Evolutionary conservation across 30 jellyfish, hydroid and myxozoan species (phyloP).

Genomic region (Hydractinia symbiolongicarpus): DNA sequence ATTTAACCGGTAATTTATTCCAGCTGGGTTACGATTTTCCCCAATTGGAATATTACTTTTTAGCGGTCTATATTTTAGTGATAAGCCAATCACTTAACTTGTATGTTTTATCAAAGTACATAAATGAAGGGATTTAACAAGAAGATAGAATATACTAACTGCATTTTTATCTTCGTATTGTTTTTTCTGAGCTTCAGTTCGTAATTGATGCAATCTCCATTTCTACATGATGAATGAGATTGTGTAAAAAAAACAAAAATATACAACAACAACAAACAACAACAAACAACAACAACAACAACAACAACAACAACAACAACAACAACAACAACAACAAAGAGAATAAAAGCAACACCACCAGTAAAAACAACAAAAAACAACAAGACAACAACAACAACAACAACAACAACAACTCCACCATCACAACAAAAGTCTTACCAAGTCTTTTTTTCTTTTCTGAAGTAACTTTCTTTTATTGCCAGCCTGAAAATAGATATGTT

Average conservation of each 20-base stretch:
- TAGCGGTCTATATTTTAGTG: no score
- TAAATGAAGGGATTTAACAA: no score
- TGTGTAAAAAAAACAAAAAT: not conserved
- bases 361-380: no score
- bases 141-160: slow-evolving; percentile 20
- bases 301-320: not conserved
- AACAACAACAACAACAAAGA: not conserved
- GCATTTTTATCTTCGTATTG: slow-evolving; percentile 55
- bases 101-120: no score
- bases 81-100: no score
- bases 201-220: slow-evolving; percentile 49
- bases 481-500: not conserved
- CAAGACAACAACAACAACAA: not conserved
- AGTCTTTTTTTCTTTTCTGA: slow-evolving; percentile 38
- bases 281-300: not conserved
- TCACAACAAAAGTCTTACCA: slow-evolving; percentile 14
- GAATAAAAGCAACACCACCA: no score
- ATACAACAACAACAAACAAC: not conserved
- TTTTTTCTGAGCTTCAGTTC: slow-evolving; percentile 52
- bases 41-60: no score
- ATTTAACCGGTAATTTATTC: no score
- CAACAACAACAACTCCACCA: not conserved
- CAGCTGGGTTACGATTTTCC: no score
- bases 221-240: slow-evolving; percentile 22
- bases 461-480: slow-evolving; percentile 31